These are phyloP conservation scores for Neotoxoptera formosana DNA, from an alignment of 1,140 invertebrate genomes.

Conservation along the genomic window DNA sequence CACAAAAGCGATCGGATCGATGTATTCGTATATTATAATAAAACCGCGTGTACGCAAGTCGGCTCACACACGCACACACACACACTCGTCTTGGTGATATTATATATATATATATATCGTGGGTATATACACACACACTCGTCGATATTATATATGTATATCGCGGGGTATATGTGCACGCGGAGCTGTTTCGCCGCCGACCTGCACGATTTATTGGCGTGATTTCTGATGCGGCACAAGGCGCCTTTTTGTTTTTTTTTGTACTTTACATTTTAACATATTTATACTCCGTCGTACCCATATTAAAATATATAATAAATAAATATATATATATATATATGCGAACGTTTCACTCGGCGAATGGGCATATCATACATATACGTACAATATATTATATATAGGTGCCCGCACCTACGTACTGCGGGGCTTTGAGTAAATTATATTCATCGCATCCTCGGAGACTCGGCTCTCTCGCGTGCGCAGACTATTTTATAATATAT, in stretches of 20 bases:
- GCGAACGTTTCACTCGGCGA: background rate
- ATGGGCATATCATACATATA: background rate
- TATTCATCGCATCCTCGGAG: background rate
- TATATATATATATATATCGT: no score
- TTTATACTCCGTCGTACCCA: background rate
- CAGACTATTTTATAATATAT: background rate
- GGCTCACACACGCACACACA: background rate
- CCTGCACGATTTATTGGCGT: conserved; percentile 18
- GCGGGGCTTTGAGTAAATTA: background rate
- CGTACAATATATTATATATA: background rate
- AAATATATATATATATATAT: background rate
- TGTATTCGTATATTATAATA: background rate
- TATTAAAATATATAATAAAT: background rate
- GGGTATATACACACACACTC: background rate
- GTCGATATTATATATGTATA: no score
- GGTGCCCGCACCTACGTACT: background rate
- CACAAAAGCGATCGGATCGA: conserved; percentile 16
- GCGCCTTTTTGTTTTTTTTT: background rate
- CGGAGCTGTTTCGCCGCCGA: background rate
- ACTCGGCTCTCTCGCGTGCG: background rate
- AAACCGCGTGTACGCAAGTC: background rate
- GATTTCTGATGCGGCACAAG: background rate
- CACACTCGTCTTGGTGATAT: background rate
- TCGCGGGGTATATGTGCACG: background rate
- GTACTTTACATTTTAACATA: background rate